Conservation (phyloP, 2,797 vertebrate species). For the Myiothlypis chrysogaster region DNA sequence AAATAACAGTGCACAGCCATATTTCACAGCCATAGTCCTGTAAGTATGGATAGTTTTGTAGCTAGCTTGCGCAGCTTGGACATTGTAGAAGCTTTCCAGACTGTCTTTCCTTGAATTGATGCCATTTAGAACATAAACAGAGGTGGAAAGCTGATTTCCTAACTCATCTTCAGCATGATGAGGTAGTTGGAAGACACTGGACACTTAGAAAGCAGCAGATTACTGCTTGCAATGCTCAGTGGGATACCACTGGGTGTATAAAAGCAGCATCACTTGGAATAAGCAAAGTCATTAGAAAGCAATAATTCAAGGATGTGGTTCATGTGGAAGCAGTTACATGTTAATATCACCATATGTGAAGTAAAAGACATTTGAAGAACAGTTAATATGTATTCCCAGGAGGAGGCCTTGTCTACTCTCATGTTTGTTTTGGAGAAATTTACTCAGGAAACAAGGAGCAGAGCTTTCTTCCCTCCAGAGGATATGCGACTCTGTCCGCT, state of each 20-base stretch:
- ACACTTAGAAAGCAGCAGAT: neutral
- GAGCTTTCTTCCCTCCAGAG: conserved; percentile 18
- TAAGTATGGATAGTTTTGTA: neutral
- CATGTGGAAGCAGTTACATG: neutral
- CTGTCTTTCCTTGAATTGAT: neutral
- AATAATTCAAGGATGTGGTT: neutral
- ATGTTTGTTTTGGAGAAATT: neutral
- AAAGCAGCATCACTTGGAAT: conserved; percentile 2
- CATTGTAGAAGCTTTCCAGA: neutral
- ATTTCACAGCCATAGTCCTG: conserved; percentile 9
- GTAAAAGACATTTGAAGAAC: neutral
- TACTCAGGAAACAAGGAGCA: conserved; percentile 7
- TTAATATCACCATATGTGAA: neutral
- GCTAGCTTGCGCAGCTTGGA: neutral
- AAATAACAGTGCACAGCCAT: conserved; percentile 20
- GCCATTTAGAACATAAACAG: neutral
- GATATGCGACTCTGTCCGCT: neutral
- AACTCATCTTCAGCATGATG: conserved; percentile 56
- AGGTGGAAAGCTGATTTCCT: conserved; percentile 45
- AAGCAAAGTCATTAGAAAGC: neutral
- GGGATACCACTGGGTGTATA: neutral
- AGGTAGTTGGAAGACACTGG: conserved; percentile 71
- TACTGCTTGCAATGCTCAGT: neutral
- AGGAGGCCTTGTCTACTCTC: neutral
- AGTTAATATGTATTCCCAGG: neutral